Evolutionary conservation across 2,797 vertebrate species (phyloP).

Genomic region (Tarsius wallacei): DNA sequence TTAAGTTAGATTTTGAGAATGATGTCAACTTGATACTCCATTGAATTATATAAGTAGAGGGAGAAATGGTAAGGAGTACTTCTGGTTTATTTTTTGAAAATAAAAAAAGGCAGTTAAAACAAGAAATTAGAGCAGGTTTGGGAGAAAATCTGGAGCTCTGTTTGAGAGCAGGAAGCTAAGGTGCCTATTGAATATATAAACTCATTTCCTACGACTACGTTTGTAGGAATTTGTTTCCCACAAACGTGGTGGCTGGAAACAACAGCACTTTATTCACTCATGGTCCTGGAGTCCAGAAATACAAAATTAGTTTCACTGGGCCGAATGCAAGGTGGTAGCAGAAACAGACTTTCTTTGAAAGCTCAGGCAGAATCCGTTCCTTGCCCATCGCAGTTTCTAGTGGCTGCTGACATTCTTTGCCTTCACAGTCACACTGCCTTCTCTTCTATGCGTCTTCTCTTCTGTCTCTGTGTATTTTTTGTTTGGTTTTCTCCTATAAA

Average conservation of each 20-base stretch:
- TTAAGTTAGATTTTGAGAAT: neutral
- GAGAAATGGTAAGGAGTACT: neutral
- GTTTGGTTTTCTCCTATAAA: neutral
- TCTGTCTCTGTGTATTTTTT: neutral
- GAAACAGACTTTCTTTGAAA: neutral
- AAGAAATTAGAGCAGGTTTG: neutral
- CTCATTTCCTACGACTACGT: neutral
- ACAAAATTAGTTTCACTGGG: neutral
- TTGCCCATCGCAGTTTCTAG: neutral
- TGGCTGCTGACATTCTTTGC: neutral
- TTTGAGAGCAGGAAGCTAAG: no score
- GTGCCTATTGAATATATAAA: neutral
- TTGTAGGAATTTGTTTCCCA: neutral
- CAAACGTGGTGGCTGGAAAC: neutral
- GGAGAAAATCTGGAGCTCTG: neutral
- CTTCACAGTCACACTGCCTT: neutral
- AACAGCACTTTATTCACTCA: neutral
- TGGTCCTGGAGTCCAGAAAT: neutral
- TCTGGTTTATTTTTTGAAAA: constrained; percentile 3
- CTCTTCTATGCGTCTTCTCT: neutral
- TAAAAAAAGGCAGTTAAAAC: neutral
- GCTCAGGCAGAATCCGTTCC: neutral
- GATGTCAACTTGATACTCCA: neutral
- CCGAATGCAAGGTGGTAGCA: neutral
- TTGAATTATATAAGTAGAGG: neutral